phyloP scores from a whole-genome alignment of 2,113 vertebrate species.

The Steatornis caripensis region DNA sequence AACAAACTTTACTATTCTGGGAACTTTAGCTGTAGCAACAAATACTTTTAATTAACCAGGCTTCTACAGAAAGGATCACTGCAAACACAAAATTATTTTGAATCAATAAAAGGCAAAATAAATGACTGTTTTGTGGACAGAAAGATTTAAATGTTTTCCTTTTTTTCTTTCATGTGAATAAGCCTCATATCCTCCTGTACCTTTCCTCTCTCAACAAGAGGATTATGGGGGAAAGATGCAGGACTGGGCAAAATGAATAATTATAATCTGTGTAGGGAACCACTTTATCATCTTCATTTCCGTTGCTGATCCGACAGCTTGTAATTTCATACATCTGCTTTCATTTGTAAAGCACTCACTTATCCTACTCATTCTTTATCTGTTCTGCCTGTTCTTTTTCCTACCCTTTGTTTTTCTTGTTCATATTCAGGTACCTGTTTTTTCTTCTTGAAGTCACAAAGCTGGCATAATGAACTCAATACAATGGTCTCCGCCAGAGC shows the following conservation, averaged over 20 bases:
- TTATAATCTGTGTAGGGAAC: constrained; percentile 85
- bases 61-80: constrained; percentile 71
- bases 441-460: constrained; percentile 58
- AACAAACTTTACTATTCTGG: constrained; percentile 61
- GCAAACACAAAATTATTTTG: constrained; percentile 69
- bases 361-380: constrained; percentile 74
- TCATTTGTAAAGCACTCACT: constrained; percentile 91
- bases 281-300: constrained; percentile 91
- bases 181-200: constrained; percentile 36
- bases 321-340: constrained; percentile 97
- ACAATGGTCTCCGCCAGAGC: constrained; percentile 12
- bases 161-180: constrained; percentile 44
- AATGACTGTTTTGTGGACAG: constrained; percentile 41
- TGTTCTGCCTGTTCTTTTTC: constrained; percentile 65
- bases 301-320: constrained; percentile 89
- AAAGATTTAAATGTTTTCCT: constrained; percentile 51
- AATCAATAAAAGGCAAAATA: constrained; percentile 40
- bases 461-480: constrained; percentile 39
- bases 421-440: constrained; percentile 61
- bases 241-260: constrained; percentile 84
- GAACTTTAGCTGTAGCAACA: constrained; percentile 76
- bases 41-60: constrained; percentile 61
- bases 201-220: constrained; percentile 41
- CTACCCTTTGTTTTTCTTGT: constrained; percentile 69
- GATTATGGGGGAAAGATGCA: constrained; percentile 69